Evolutionary conservation across 64 coral and sea anemone species (phyloP).

Genomic region (Exaiptasia diaphana): DNA sequence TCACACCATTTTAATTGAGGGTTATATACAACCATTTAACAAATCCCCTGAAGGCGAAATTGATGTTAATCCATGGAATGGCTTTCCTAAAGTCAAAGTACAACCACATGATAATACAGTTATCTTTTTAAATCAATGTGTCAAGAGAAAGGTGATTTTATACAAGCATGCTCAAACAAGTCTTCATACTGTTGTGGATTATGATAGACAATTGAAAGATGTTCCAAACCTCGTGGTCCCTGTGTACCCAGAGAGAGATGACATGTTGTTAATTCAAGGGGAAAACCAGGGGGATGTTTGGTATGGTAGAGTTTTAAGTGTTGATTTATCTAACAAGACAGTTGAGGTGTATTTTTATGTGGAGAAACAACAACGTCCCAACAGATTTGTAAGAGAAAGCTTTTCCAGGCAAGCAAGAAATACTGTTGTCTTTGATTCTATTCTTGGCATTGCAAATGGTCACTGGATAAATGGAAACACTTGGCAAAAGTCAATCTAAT

Average conservation of each 20-base stretch:
- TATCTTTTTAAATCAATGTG: slow-evolving; percentile 12
- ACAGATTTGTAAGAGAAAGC: slow-evolving; percentile 16
- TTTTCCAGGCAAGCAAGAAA: slow-evolving; percentile 43
- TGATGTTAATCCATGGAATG: slow-evolving; percentile 28
- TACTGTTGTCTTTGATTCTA: slow-evolving; percentile 41
- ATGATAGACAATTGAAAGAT: slow-evolving; percentile 23
- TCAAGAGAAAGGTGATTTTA: slow-evolving; percentile 33
- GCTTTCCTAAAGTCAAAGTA: slow-evolving; percentile 28
- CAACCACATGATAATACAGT: slow-evolving; percentile 7
- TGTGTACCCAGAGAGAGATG: slow-evolving; percentile 41
- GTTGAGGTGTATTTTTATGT: slow-evolving; percentile 36
- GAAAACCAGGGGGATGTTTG: slow-evolving; percentile 39
- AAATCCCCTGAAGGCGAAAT: slow-evolving; percentile 17
- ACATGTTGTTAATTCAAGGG: slow-evolving; percentile 53
- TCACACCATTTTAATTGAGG: background rate
- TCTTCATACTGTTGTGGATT: slow-evolving; percentile 45
- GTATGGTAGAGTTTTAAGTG: slow-evolving; percentile 41
- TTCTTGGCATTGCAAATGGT: slow-evolving; percentile 27
- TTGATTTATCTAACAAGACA: slow-evolving; percentile 37
- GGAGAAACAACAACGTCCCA: slow-evolving; percentile 12
- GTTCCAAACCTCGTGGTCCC: slow-evolving; percentile 31
- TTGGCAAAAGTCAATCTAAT: slow-evolving; percentile 17
- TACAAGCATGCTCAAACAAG: slow-evolving; percentile 24
- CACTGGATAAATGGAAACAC: slow-evolving; percentile 40
- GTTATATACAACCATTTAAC: slow-evolving; percentile 43